These are phyloP conservation scores for Liolophura sinensis DNA, from an alignment of 1,140 invertebrate genomes.

Conservation along the genomic window DNA sequence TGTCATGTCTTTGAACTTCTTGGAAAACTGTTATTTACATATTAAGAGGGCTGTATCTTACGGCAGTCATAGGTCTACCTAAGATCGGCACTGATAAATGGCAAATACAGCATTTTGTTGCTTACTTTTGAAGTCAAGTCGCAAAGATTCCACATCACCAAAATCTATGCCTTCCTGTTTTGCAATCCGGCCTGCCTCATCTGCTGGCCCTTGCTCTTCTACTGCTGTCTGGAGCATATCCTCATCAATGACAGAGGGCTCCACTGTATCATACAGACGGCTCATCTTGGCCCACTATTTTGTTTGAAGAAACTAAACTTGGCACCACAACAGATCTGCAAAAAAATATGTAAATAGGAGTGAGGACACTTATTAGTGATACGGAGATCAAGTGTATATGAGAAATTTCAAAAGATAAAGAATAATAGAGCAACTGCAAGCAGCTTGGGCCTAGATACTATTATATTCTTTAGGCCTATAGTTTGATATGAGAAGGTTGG, in stretches of 20 bases:
- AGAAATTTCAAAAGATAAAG: neutral
- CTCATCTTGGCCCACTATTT: constrained; percentile 47
- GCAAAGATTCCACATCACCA: constrained; percentile 49
- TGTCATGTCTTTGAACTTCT: neutral
- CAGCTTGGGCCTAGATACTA: no score
- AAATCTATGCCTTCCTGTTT: constrained; percentile 58
- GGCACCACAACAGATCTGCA: neutral
- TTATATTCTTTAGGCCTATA: no score
- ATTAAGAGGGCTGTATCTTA: constrained; percentile 5
- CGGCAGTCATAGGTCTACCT: no score
- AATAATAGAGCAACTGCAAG: no score
- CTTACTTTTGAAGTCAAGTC: constrained; percentile 59
- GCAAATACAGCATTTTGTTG: neutral
- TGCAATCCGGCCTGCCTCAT: constrained; percentile 56
- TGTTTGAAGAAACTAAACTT: neutral
- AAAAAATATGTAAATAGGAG: neutral
- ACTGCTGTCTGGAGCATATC: constrained; percentile 56
- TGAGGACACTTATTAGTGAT: neutral
- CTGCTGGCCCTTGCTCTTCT: constrained; percentile 58
- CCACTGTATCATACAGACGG: constrained; percentile 59
- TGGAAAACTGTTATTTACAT: constrained; percentile 4
- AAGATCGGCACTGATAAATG: no score
- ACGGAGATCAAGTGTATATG: neutral
- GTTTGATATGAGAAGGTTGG: no score
- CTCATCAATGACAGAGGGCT: constrained; percentile 59